Evolutionary conservation across 2,888 invertebrate species (phyloP).

Genomic region (Creontiades dilutus): DNA sequence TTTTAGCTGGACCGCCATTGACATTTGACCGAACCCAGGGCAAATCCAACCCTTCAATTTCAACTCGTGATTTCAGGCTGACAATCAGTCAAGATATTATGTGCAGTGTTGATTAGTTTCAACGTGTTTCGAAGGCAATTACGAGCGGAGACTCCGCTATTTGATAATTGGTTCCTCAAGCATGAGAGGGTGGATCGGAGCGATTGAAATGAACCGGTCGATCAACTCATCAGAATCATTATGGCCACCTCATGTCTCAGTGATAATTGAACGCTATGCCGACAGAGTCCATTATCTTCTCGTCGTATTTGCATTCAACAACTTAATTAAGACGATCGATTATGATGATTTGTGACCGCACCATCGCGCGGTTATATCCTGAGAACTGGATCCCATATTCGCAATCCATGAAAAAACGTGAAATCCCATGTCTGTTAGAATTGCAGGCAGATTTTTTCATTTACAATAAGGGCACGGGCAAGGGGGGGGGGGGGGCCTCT

Average conservation of each 20-base stretch:
- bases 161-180: not conserved
- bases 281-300: not conserved
- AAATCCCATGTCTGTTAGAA: no score
- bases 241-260: not conserved
- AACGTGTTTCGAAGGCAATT: not conserved
- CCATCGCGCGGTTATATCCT: not conserved
- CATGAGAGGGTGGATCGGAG: not conserved
- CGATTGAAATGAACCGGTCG: not conserved
- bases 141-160: not conserved
- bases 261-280: not conserved
- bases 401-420: no score
- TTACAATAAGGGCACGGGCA: no score
- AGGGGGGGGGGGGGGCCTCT: no score
- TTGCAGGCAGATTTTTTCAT: no score
- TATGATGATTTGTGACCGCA: not conserved
- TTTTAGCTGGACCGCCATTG: no score
- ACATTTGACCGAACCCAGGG: no score
- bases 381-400: no score
- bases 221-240: constrained; percentile 31
- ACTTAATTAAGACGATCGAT: constrained; percentile 16
- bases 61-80: not conserved
- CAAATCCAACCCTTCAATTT: not conserved
- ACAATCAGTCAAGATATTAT: not conserved
- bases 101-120: not conserved
- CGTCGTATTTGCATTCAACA: not conserved